phyloP scores from a whole-genome alignment of 2,113 vertebrate genomes.

The Hymenochirus boettgeri region DNA sequence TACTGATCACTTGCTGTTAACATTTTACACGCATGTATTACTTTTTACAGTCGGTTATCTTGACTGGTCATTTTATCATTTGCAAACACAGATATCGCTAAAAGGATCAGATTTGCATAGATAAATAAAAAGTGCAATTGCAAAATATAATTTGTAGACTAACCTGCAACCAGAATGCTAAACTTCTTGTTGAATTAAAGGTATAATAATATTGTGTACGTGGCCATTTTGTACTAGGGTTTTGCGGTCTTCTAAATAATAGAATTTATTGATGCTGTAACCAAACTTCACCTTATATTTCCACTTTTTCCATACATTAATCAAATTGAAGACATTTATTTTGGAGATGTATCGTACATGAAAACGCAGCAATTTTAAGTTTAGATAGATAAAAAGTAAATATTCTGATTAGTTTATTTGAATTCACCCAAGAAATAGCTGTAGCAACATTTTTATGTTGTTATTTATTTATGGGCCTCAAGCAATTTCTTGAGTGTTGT shows the following conservation, averaged over 20 bases:
- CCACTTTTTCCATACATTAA: neutral
- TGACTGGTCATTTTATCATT: slow-evolving; percentile 56
- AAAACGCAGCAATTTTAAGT: too few species aligned
- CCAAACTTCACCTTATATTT: neutral
- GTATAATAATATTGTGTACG: neutral
- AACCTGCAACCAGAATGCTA: slow-evolving; percentile 62
- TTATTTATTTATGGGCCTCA: too few species aligned
- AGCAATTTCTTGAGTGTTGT: too few species aligned
- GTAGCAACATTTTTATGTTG: too few species aligned
- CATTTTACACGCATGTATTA: slow-evolving; percentile 50
- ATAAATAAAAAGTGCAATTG: slow-evolving; percentile 65
- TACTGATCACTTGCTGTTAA: slow-evolving; percentile 49
- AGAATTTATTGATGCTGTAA: neutral
- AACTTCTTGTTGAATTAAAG: slow-evolving; percentile 61
- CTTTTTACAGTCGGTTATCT: slow-evolving; percentile 54
- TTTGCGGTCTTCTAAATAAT: neutral
- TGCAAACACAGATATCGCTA: slow-evolving; percentile 35
- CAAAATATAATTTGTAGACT: slow-evolving; percentile 56
- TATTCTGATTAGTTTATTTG: too few species aligned
- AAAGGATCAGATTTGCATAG: slow-evolving; percentile 63
- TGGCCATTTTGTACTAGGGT: neutral
- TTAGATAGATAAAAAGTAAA: too few species aligned
- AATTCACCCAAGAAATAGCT: too few species aligned
- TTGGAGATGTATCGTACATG: too few species aligned
- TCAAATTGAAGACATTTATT: neutral